Percentiles rank a stretch among this genome's conserved stretches.
phyloP scores from a whole-genome alignment of 2,797 vertebrate genomes.

The Perodicticus potto region DNA sequence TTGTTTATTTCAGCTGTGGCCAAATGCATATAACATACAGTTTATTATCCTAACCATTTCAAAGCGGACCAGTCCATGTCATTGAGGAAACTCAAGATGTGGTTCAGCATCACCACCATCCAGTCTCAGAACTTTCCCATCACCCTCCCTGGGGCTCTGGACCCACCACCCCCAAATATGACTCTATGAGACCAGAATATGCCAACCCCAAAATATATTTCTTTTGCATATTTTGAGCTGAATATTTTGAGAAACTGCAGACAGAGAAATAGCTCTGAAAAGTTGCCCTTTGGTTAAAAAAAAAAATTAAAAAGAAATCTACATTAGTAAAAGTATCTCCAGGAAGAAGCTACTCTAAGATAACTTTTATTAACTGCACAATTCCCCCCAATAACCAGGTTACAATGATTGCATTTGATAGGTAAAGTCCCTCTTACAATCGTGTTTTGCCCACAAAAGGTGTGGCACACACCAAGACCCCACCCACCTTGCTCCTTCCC shows the following conservation, averaged over 20 bases:
- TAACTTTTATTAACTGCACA: not conserved
- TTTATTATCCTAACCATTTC: not conserved
- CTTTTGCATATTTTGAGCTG: not conserved
- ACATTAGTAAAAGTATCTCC: not conserved
- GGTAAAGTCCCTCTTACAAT: too few species aligned
- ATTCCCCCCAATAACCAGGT: too few species aligned
- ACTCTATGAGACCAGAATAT: not conserved
- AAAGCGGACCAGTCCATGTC: not conserved
- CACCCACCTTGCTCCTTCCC: too few species aligned
- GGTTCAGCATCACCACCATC: not conserved
- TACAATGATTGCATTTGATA: too few species aligned
- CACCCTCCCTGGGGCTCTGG: not conserved
- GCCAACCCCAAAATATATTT: not conserved
- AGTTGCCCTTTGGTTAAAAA: not conserved
- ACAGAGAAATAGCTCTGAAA: not conserved
- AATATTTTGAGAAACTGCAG: not conserved
- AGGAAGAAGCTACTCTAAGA: not conserved
- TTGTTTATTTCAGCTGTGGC: not conserved
- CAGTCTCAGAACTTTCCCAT: not conserved
- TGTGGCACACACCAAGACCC: too few species aligned
- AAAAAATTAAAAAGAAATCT: not conserved
- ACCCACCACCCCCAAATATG: not conserved
- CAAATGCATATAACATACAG: not conserved
- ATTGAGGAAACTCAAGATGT: accelerated
- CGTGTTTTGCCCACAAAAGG: too few species aligned